Base-by-base conservation (phyloP, 2,113 vertebrate species). In the Carassius gibelio region DNA sequence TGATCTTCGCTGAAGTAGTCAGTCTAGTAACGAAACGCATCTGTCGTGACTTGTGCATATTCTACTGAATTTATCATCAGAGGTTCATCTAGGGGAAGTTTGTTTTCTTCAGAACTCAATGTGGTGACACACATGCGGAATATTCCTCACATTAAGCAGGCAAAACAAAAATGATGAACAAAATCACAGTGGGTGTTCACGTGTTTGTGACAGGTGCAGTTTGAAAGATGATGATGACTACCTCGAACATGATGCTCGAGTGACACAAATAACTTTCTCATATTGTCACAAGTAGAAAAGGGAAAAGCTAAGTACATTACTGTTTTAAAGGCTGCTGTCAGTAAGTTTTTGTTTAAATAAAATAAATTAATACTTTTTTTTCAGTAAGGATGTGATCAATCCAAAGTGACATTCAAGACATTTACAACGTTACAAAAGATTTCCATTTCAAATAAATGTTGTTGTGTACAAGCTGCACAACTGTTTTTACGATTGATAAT, bases 81-180 rank as follows among this genome's bases (percentile, higher is more conserved):
- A 50, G 17, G 48, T 52, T 17, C 42, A 52, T 30, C 45, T 52
- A 15, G 74, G 45, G 74, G 50, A 50, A 52, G 45, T 75, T 48
- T 34, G 74, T 30, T 30, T 52, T 75, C 48, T 48, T 19, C 72
- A 75, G 72, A 75, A 50, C 72, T 50, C n/a, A 45, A 52, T 52
- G 45, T 52, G 36, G 68, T 9, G 30, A 72, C 15, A 15, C 26
- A 42, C 3, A 42, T 38, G 7, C 9, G n/a, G 23, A 50, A 30
- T 76, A 30, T 76, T 76, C 23, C 23, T 75, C 23, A 15, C 13
- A 15, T 75, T 26, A 76, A 76, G 45, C n/a, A 0, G 26, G 8
- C 45, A 55, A 19, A 55, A 75, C 48, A 52, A 76, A 30, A 74
- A 42, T 34, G 8, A 69, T 69, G 34, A 69, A 69, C 6, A 69